Evolutionary conservation across 2,888 invertebrate species (phyloP), one percentile per base, ranked within the genome.

Genomic region (Tetragnatha montana): DNA sequence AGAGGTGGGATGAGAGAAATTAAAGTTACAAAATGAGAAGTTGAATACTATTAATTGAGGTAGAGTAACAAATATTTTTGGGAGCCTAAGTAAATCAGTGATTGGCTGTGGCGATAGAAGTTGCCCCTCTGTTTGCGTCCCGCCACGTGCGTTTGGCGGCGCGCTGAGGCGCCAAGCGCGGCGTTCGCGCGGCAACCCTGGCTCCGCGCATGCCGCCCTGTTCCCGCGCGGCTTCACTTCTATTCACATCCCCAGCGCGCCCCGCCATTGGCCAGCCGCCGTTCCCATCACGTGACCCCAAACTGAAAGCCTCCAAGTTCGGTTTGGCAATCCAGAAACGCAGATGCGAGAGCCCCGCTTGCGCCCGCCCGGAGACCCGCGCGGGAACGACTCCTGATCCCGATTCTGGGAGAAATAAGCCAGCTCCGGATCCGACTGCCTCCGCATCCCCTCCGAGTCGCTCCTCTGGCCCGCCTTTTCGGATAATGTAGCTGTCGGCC

Each of bases 301-400:
- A 90, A 87, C 90, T 81, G 90, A 87, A 90, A 80, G 83, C 82
- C 51, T 79, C 86, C 81, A 87, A 90, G 81, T 90, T 90, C 81
- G 89, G 82, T 85, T 76, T 81, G 81, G 81, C 89, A 91, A 91
- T 90, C 85, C 89, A 91, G 91, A 90, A 88, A 90, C 89, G 89
- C 85, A 71, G 75, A 19, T 69, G 84, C 76, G 81, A 82, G 71
- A 35, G 69, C 75, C 60, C 73, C 19, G 78, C 22, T 70, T 22
- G 10, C 12, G 7, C 60, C 80, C 70, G 73, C 73, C 69, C 70
- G 80, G n/a, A 70, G 74, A 73, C 81, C 81, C 71, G 49, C 35
- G 74, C 74, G 60, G 50, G 21, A 82, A 74, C 51, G 8, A 82
- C 51, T 60, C 73, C 12, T 21, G 47, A 49, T 35, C 19, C 47